These are phyloP conservation scores for Campylomormyrus numenius DNA, from an alignment of 2,113 vertebrate genomes.

Conservation along the genomic window DNA sequence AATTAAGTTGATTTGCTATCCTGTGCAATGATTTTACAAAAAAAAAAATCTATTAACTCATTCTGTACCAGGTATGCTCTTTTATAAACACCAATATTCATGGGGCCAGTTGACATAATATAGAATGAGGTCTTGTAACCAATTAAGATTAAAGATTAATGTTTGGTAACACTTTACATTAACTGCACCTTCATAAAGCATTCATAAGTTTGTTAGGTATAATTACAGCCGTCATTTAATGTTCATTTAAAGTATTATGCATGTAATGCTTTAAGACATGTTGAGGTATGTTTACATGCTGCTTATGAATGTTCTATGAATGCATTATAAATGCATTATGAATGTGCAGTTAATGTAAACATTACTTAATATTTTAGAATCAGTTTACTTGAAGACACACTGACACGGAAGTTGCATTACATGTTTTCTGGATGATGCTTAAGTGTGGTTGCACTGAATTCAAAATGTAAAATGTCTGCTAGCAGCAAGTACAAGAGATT, in stretches of 20 bases:
- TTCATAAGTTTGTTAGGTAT: neutral
- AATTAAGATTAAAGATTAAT: neutral
- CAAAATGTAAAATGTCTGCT: neutral
- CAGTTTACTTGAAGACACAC: neutral
- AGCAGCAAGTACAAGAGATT: neutral
- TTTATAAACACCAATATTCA: neutral
- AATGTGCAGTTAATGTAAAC: no score
- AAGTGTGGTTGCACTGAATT: neutral
- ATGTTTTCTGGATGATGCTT: neutral
- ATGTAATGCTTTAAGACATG: no score
- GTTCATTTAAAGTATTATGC: no score
- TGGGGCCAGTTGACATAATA: neutral
- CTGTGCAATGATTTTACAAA: neutral
- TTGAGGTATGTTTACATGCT: no score
- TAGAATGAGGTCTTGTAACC: neutral
- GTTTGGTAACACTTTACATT: neutral
- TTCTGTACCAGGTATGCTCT: neutral
- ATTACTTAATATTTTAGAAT: neutral
- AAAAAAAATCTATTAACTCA: slow-evolving; percentile 1
- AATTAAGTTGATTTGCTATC: slow-evolving; percentile 17
- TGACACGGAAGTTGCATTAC: neutral
- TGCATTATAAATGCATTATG: no score
- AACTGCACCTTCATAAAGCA: neutral
- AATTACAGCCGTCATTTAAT: no score
- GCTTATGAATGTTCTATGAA: no score